Conservation (phyloP, 2,888 invertebrate species). For the Entomobrya multifasciata region DNA sequence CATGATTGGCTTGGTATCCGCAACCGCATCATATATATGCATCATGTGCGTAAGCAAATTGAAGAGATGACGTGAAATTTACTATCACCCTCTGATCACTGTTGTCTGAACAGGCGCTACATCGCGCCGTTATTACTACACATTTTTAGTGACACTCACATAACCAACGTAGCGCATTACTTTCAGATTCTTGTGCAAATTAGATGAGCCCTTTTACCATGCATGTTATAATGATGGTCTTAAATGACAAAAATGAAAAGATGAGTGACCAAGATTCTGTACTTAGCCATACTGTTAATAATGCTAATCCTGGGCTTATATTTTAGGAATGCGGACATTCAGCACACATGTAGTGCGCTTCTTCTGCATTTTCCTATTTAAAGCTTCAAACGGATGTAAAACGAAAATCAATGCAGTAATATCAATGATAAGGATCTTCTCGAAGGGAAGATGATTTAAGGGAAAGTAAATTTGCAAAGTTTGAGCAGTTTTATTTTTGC, state of each 20-base stretch:
- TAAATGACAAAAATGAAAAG: conserved; percentile 46
- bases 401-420: conserved; percentile 18
- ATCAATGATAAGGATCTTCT: conserved; percentile 16
- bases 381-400: conserved; percentile 11
- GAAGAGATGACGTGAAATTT: background rate
- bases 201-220: conserved; percentile 43
- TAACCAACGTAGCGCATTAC: conserved; percentile 44
- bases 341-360: background rate
- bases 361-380: no score
- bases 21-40: background rate
- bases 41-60: background rate
- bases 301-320: conserved; percentile 15
- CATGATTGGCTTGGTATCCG: no score
- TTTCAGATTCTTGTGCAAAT: conserved; percentile 63
- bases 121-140: conserved; percentile 27
- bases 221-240: conserved; percentile 14
- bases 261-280: background rate
- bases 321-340: conserved; percentile 63
- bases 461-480: conserved; percentile 55
- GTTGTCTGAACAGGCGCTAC: conserved; percentile 18
- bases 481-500: conserved; percentile 54
- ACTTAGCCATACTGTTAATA: background rate
- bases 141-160: conserved; percentile 20
- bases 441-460: conserved; percentile 64
- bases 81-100: background rate